A percentile compares a stretch with the other conserved stretches of the same genome.
Conservation (phyloP, 2,113 vertebrate genomes). For the Megaceryle maxima region DNA sequence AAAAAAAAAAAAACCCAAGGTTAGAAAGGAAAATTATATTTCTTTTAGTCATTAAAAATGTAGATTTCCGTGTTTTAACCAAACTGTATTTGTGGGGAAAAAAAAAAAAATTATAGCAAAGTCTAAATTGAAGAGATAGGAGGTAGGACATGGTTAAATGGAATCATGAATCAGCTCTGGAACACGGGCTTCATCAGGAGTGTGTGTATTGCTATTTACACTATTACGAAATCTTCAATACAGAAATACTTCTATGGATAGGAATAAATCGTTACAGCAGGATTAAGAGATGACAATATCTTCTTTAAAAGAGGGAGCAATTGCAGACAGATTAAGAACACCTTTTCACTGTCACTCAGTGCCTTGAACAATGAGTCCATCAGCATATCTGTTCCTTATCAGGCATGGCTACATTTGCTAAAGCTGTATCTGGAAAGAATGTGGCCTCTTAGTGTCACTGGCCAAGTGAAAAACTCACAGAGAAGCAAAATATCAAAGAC, state of each 20-base stretch:
- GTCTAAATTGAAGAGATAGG: constrained; percentile 16
- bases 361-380: not conserved
- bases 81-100: not conserved
- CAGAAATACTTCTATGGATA: not conserved
- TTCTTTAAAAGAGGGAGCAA: not conserved
- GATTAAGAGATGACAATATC: not conserved
- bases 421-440: not conserved
- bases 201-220: not conserved
- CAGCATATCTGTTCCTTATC: not conserved
- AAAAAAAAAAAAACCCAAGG: not conserved
- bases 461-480: not conserved
- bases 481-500: not conserved
- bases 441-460: not conserved
- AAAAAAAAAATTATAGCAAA: not conserved
- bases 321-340: not conserved
- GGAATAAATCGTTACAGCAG: not conserved
- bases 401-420: not conserved
- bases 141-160: not conserved
- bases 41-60: constrained; percentile 17
- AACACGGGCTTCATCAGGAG: not conserved
- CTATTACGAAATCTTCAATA: not conserved
- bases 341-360: not conserved
- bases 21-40: constrained; percentile 50
- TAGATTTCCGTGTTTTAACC: constrained; percentile 36
- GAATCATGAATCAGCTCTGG: not conserved